Evolutionary conservation across 2,113 vertebrate species (phyloP), one percentile per base, ranked within the genome.

Genomic region (Dromaius novaehollandiae): DNA sequence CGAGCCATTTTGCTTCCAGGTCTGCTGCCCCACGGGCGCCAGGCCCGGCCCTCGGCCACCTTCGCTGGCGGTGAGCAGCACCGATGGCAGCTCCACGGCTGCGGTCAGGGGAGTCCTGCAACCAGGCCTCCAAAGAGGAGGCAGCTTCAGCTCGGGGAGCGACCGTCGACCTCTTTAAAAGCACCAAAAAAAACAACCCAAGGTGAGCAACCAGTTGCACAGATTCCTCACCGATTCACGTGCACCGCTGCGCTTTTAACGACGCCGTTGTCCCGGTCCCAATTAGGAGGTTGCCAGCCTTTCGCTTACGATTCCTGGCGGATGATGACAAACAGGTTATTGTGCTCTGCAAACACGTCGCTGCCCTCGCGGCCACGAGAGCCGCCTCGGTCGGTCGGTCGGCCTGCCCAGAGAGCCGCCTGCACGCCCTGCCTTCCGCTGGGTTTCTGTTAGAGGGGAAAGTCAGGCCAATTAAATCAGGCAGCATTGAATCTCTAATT

Each of bases 401-500:
- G 75, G 90, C 30, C 71, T 42, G 8, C 32, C 56, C 8, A 0
- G 44, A 94, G 87, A 86, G 68, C 89, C 63, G 70, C 86, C 50
- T 82, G 88, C 26, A 44, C 63, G 78, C 82, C 86, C 24, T 65
- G 58, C 95, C 95, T 93, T 64, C 10, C 2, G 83, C 69, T 44
- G 50, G 74, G 64, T 60, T 97, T 96, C 96, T 91, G 77, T 83
- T 38, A 73, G 85, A 94, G 96, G 87, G 87, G 96, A 98, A 97
- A 98, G 82, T 97, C 96, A 98, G 96, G 96, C 94, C 97, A 97
- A 96, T 98, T 98, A 97, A 97, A 97, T 98, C 95, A 97, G 96
- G 96, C 96, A 96, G 96, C 96, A 96, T 79, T 98, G 93, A 97
- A 95, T 97, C 95, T 91, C 96, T 98, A 98, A 98, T 98, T 97